Evolutionary conservation across 2,113 vertebrate genomes (phyloP), one percentile per base, ranked within the genome.

Genomic region (Piaya cayana): DNA sequence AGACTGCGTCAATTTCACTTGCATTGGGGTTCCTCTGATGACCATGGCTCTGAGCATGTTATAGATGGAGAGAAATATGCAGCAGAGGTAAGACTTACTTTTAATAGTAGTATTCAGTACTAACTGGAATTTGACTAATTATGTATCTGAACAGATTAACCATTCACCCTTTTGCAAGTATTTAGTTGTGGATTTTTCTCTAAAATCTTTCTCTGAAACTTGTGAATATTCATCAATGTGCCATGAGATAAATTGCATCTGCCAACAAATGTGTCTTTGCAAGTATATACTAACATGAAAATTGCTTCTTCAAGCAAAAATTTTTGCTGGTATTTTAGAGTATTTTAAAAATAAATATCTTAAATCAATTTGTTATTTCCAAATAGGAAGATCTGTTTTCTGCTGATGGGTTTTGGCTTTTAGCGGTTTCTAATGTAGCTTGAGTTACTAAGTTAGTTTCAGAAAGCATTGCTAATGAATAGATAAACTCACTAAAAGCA

Each of bases 1-100:
- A 98, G 99, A 77, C 99, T 99, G 80, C 99, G 99, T 52, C 99
- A 99, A 96, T 98, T 99, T 68, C 99, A 99, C 95, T 98, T 99
- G 94, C 99, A 99, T 94, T 99, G 99, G 99, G 99, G 99, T 23
- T 97, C 97, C 3, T 95, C 97, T 0, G 98, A 99, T 45, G 96
- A 98, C 43, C 98, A 97, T 2, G 99, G 99, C 91, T 99, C 99
- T 4, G 99, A 99, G 88, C 99, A 99, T 76, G 97, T 98, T 2
- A 97, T 99, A 90, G 97, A 98, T 36, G 98, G 99, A 43, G 98
- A 97, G 93, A 98, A 97, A 90, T 99, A 98, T 11, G 98, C 99
- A 5, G 98, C 98, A 15, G 99, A 99, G 98, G 99, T 99, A 97
- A 76, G 95, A 72, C 14, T 27, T 22, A 4, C 5, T 78, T 52